These are phyloP conservation scores for Paradoxurus hermaphroditus DNA, from an alignment of 2,113 vertebrate genomes.

Conservation along the genomic window DNA sequence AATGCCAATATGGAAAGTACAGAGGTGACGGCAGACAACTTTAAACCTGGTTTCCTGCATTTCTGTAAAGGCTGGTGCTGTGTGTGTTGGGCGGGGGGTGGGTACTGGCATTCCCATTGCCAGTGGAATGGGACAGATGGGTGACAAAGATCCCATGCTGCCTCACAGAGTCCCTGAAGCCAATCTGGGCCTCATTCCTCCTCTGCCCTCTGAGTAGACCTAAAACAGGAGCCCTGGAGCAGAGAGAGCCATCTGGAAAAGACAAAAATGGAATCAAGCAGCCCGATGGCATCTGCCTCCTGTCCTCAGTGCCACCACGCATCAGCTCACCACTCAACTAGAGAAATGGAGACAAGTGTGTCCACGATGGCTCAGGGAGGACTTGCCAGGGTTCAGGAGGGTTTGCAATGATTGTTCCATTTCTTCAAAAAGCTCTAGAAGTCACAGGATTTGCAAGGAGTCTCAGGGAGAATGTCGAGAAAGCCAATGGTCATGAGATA, in stretches of 20 bases:
- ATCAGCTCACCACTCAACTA: background rate
- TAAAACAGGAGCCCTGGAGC: background rate
- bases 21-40: background rate
- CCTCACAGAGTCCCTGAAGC: background rate
- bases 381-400: background rate
- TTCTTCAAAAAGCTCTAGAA: background rate
- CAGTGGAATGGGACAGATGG: background rate
- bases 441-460: background rate
- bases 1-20: background rate
- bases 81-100: fast-evolving
- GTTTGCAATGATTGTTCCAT: background rate
- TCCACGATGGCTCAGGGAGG: background rate
- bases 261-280: background rate
- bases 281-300: background rate
- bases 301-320: background rate
- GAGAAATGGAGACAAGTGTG: background rate
- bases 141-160: background rate
- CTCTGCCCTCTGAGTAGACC: background rate
- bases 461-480: background rate
- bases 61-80: background rate
- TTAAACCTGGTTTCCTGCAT: background rate
- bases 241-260: background rate
- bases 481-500: background rate
- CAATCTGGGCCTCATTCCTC: background rate
- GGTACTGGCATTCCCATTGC: background rate